Conservation (phyloP, 2,113 vertebrate genomes). For the Strigops habroptila region DNA sequence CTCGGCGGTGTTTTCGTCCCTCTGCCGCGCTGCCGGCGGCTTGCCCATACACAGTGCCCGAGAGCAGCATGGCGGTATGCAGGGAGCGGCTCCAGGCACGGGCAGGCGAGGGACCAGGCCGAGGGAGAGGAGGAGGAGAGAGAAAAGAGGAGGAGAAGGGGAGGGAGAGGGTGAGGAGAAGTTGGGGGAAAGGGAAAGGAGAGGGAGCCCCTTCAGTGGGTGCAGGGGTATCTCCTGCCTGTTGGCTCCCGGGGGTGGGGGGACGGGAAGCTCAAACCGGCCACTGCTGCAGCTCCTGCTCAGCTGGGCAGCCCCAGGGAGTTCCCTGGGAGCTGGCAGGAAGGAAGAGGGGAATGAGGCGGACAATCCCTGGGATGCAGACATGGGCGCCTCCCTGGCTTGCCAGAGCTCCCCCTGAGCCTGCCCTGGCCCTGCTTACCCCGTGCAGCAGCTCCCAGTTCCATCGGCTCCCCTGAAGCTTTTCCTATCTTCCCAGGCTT, state of each 20-base stretch:
- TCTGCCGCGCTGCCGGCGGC: too few relatives aligned
- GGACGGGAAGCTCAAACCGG: background rate
- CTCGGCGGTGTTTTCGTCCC: background rate
- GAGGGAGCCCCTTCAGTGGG: background rate
- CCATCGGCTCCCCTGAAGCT: background rate
- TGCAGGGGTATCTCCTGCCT: background rate
- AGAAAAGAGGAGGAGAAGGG: too few relatives aligned
- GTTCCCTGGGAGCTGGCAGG: background rate
- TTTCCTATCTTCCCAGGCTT: background rate
- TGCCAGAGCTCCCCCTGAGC: background rate
- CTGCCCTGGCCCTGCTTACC: background rate
- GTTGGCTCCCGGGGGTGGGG: background rate
- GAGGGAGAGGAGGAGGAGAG: too few relatives aligned
- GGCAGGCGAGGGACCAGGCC: background rate
- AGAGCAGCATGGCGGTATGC: too few relatives aligned
- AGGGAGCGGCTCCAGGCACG: accelerated
- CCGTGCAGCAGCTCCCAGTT: background rate
- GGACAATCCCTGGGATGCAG: background rate
- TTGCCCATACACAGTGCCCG: background rate
- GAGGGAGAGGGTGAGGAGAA: too few relatives aligned
- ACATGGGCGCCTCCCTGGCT: background rate
- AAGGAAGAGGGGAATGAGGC: background rate
- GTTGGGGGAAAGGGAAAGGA: too few relatives aligned
- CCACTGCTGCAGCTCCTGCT: background rate
- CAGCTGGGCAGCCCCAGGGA: background rate